A percentile compares a stretch with the other conserved stretches of the same genome.
phyloP scores from a whole-genome alignment of 2,113 vertebrate genomes.

The Eudorcas thomsonii region DNA sequence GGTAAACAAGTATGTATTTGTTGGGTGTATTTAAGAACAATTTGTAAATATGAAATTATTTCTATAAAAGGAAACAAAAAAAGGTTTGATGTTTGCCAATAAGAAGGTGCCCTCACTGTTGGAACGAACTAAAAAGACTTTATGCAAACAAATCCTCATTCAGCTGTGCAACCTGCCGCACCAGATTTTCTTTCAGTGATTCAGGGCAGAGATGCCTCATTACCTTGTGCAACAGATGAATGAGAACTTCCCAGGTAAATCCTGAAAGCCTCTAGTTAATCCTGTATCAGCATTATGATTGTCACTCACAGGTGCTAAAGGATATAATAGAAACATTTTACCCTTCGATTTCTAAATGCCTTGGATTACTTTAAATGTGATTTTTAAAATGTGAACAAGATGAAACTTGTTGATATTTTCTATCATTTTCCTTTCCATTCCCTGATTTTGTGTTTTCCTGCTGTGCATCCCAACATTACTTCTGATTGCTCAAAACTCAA shows the following conservation, averaged over 20 bases:
- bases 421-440: not conserved
- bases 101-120: not conserved
- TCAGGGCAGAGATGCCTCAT: slow-evolving; percentile 1
- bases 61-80: slow-evolving; percentile 46
- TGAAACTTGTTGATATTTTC: not conserved
- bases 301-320: not conserved
- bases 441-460: not conserved
- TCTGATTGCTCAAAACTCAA: not conserved
- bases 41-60: not conserved
- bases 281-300: not conserved
- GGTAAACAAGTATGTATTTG: not conserved
- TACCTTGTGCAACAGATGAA: not conserved
- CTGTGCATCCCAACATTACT: not conserved
- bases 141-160: not conserved
- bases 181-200: slow-evolving; percentile 60
- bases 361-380: not conserved
- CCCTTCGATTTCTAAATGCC: not conserved
- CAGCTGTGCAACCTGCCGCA: slow-evolving; percentile 18
- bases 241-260: not conserved
- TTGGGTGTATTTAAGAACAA: not conserved
- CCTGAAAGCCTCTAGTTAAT: not conserved
- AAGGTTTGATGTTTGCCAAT: not conserved
- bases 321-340: not conserved
- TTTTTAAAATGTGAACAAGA: not conserved
- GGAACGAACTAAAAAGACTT: slow-evolving; percentile 1